phyloP scores from a whole-genome alignment of 2,888 invertebrate genomes.

The Megastigmus dorsalis region DNA sequence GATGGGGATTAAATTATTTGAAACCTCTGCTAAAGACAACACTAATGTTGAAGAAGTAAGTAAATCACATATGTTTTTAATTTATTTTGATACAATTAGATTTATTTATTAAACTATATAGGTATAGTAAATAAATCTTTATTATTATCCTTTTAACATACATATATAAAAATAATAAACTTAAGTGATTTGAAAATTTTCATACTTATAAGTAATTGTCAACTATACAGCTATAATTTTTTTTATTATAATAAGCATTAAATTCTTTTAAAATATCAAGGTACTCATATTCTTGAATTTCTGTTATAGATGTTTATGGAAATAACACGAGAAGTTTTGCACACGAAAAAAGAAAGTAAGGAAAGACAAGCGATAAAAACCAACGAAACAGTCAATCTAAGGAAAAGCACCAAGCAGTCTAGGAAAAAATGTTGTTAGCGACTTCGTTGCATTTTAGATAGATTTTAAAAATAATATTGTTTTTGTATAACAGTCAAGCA shows the following conservation, averaged over 20 bases:
- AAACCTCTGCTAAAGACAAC: slow-evolving; percentile 99
- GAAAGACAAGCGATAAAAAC: slow-evolving; percentile 83
- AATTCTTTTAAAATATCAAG: background rate
- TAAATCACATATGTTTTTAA: slow-evolving; percentile 63
- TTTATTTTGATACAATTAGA: too few species aligned
- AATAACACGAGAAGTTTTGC: slow-evolving; percentile 87
- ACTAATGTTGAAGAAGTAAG: slow-evolving; percentile 99
- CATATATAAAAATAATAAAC: background rate
- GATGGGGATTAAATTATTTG: slow-evolving; percentile 97
- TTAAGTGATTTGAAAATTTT: background rate
- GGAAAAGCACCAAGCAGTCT: slow-evolving; percentile 80
- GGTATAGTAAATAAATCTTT: background rate
- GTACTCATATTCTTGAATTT: background rate
- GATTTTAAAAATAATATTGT: slow-evolving; percentile 60
- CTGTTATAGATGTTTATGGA: slow-evolving; percentile 81
- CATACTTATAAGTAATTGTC: too few species aligned
- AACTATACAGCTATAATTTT: background rate
- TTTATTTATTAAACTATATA: too few species aligned
- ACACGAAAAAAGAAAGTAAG: slow-evolving; percentile 88
- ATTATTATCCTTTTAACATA: too few species aligned
- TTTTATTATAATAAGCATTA: background rate
- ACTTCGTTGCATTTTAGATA: slow-evolving; percentile 57
- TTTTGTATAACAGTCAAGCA: slow-evolving; percentile 61
- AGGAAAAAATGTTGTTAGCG: slow-evolving; percentile 73
- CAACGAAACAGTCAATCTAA: slow-evolving; percentile 83